Conservation (phyloP, 2,888 invertebrate genomes). For the Ctena decussata region DNA sequence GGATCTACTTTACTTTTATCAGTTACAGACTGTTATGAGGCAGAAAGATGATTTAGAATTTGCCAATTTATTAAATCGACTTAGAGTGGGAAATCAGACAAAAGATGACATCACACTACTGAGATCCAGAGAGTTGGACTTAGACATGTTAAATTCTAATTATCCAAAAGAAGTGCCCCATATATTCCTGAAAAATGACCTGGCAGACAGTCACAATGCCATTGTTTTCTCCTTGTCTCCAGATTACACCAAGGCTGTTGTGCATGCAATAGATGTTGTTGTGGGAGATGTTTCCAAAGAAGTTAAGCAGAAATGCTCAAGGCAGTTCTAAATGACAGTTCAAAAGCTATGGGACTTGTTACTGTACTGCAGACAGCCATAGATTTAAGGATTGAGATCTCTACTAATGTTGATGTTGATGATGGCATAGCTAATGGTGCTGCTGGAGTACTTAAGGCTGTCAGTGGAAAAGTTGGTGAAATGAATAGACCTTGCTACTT, state of each 20-base stretch:
- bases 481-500: neutral
- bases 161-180: conserved; percentile 39
- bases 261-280: conserved; percentile 21
- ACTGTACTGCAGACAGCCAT: conserved; percentile 19
- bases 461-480: neutral
- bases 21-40: conserved; percentile 59
- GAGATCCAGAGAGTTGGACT: neutral
- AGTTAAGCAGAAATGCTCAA: conserved; percentile 14
- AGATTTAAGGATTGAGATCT: conserved; percentile 31
- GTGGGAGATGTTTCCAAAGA: conserved; percentile 34
- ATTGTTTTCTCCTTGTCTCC: neutral
- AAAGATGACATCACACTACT: conserved; percentile 36
- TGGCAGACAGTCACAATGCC: conserved; percentile 26
- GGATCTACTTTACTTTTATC: conserved; percentile 42
- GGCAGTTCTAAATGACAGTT: conserved; percentile 22
- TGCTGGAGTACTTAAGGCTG: conserved; percentile 54
- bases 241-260: neutral
- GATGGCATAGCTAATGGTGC: conserved; percentile 61
- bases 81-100: conserved; percentile 54
- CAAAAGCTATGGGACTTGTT: conserved; percentile 29
- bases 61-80: conserved; percentile 60
- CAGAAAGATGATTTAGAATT: conserved; percentile 58
- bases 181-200: conserved; percentile 27
- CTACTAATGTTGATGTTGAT: conserved; percentile 39
- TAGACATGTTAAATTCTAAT: neutral